Conservation (phyloP, 2,797 vertebrate species). For the Graptemys geographica region DNA sequence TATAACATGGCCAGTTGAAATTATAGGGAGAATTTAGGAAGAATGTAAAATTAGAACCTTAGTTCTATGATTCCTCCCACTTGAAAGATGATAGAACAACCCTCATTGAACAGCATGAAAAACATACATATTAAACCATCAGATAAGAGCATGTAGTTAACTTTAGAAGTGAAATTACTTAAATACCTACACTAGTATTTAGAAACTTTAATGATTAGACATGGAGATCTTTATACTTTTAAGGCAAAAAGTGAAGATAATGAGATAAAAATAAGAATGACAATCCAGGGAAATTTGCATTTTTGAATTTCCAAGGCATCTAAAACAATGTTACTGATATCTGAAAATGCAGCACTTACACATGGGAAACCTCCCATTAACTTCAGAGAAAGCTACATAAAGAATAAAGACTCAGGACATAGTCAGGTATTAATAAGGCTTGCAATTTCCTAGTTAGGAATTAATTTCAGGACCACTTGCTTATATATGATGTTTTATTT, state of each 20-base stretch:
- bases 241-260: constrained; percentile 13
- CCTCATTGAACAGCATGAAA: constrained; percentile 20
- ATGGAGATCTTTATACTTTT: constrained; percentile 41
- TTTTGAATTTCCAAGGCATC: constrained; percentile 40
- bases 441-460: neutral
- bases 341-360: neutral
- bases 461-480: neutral
- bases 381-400: neutral
- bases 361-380: constrained; percentile 15
- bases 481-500: neutral
- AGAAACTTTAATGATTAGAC: constrained; percentile 56
- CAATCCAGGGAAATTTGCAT: neutral
- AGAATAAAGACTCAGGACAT: neutral
- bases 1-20: constrained; percentile 5
- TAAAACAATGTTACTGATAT: constrained; percentile 32
- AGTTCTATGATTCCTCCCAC: constrained; percentile 8
- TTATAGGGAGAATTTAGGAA: constrained; percentile 27
- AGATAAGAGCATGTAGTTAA: constrained; percentile 58
- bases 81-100: neutral
- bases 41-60: constrained; percentile 39
- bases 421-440: neutral
- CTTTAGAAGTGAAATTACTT: constrained; percentile 62
- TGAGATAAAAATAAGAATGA: neutral
- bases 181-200: constrained; percentile 54
- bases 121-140: constrained; percentile 43